A percentile compares a stretch with the other conserved stretches of the same genome.
phyloP scores from a whole-genome alignment of 1,140 invertebrate species.

The Drosophila subpulchrella region DNA sequence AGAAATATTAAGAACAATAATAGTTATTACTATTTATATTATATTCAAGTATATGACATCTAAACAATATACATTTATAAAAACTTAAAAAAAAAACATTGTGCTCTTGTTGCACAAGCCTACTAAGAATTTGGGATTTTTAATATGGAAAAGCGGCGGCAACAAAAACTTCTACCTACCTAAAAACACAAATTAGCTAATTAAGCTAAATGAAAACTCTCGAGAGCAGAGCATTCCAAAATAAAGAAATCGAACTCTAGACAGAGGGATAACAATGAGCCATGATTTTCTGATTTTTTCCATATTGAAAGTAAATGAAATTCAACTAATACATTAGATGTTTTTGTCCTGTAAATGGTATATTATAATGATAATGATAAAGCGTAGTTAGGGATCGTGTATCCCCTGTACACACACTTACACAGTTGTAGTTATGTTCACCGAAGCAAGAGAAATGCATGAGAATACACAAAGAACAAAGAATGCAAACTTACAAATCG shows the following conservation, averaged over 20 bases:
- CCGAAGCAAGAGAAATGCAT: slow-evolving; percentile 38
- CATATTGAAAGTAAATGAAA: slow-evolving; percentile 66
- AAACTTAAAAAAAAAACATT: slow-evolving; percentile 45
- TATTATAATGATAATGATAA: slow-evolving; percentile 65
- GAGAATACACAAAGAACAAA: slow-evolving; percentile 19
- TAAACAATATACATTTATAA: slow-evolving; percentile 71
- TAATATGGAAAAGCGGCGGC: slow-evolving; percentile 40
- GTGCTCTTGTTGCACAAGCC: slow-evolving; percentile 63
- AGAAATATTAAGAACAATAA: slow-evolving; percentile 85
- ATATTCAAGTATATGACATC: slow-evolving; percentile 77
- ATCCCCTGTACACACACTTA: slow-evolving; percentile 49
- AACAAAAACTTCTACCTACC: slow-evolving; percentile 37
- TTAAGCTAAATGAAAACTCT: slow-evolving; percentile 21
- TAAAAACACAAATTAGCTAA: slow-evolving; percentile 30
- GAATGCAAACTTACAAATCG: slow-evolving; percentile 25
- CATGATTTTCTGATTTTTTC: slow-evolving; percentile 74
- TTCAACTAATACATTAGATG: slow-evolving; percentile 78
- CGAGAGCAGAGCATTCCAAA: slow-evolving; percentile 23
- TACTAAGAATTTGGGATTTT: slow-evolving; percentile 64
- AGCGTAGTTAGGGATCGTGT: slow-evolving; percentile 66
- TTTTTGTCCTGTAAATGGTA: slow-evolving; percentile 83
- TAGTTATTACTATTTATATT: slow-evolving; percentile 85
- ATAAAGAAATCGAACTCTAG: not conserved
- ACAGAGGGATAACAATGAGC: slow-evolving; percentile 32
- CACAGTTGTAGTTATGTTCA: slow-evolving; percentile 80